A percentile compares a stretch with the other conserved stretches of the same genome.
phyloP scores from a whole-genome alignment of 2,797 vertebrate genomes.

The Euthynnus affinis region DNA sequence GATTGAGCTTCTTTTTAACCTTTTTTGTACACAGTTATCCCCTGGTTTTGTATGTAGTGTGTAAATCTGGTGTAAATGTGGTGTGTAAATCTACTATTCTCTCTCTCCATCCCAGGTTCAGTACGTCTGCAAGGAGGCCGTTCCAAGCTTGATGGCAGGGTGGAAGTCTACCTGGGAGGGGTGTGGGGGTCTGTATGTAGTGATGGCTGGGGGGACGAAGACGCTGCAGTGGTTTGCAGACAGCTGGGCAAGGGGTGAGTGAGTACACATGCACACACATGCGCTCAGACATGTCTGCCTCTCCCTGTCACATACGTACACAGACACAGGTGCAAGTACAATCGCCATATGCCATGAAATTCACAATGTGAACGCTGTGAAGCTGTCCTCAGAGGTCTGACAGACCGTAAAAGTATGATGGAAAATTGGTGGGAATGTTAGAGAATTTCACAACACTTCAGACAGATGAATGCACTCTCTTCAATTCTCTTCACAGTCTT shows the following conservation, averaged over 20 bases:
- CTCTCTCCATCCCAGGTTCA: slow-evolving; percentile 80
- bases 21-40: not conserved
- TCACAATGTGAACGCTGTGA: slow-evolving; percentile 18
- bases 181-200: slow-evolving; percentile 90
- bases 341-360: slow-evolving; percentile 21
- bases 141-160: slow-evolving; percentile 89
- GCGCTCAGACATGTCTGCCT: slow-evolving; percentile 28
- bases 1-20: not conserved
- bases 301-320: slow-evolving; percentile 12
- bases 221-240: slow-evolving; percentile 89
- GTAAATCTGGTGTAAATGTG: not conserved
- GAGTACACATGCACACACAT: slow-evolving; percentile 47
- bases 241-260: slow-evolving; percentile 92
- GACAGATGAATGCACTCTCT: slow-evolving; percentile 1
- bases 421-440: slow-evolving; percentile 30
- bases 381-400: slow-evolving; percentile 22
- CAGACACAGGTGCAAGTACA: slow-evolving; percentile 58
- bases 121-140: slow-evolving; percentile 89
- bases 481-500: slow-evolving; percentile 36
- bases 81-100: not conserved
- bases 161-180: slow-evolving; percentile 90
- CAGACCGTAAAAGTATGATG: slow-evolving; percentile 29
- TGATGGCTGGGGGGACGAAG: slow-evolving; percentile 88
- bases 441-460: slow-evolving; percentile 27
- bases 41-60: not conserved